Base-by-base conservation (phyloP, 2,888 invertebrate genomes). In the Meloe dianella region DNA sequence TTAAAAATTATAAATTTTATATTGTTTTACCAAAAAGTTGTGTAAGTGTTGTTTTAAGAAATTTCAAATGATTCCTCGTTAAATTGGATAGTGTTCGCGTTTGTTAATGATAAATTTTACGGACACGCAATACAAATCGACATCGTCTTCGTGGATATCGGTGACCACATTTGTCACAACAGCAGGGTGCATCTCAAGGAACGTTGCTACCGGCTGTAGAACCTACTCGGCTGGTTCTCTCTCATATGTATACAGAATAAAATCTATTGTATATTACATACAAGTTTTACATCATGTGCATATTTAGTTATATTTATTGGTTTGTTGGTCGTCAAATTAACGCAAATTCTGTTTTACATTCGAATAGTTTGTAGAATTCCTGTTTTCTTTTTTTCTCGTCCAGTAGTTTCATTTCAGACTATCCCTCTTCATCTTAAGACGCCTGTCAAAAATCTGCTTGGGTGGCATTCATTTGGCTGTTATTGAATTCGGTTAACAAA, bases 111-210 rank as follows among this genome's bases (percentile, higher is more conserved):
- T 57, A 57, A 64, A 67, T 67, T 67, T 67, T 68, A 64, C 67
- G 64, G 67, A 64, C 47, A 47, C 61, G 65, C 63, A 56, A 59
- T 62, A 68, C 65, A 65, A 68, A 68, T 68, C 54, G 68, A 68
- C 58, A 57, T 57, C 65, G 68, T 68, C 68, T 68, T 63, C 66
- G 66, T 66, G 69, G 63, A 57, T 67, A 65, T 71, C 71, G 67
- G 58, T 51, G 71, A 65, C 62, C 69, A 66, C 71, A 71, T 71
- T 71, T 71, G 71, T 71, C 71, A 69, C 66, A 66, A 69, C 71
- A 69, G 68, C 71, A 60, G 71, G 71, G 71, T 67, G 71, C 67
- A 59, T 32, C 54, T 41, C 41, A 30, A n/a, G 59, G 64, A 65
- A 61, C 65, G 57, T 41, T 38, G 62, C 65, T 65, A 65, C 62